Base-by-base conservation (phyloP, 2,113 vertebrate species). In the Hucho hucho region DNA sequence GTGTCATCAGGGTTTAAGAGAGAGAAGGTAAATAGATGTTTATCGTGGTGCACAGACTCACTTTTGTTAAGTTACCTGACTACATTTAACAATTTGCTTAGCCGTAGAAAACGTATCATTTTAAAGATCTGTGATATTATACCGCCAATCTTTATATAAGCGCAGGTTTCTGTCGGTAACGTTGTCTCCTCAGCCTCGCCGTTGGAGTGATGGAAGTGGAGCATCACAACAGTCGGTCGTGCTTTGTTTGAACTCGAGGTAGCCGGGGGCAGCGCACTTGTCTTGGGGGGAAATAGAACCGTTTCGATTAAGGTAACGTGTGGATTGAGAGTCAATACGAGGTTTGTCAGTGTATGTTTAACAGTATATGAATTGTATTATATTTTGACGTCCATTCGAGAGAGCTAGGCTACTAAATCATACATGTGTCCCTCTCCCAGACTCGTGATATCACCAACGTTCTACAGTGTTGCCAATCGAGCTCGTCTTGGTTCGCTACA, bases 401-500 rank as follows among this genome's bases (percentile, higher is more conserved):
- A 43, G 37, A 11, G 37, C 2, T 14, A 3, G 18, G 37, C 0
- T 11, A 43, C 37, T 3, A 16, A 20, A 29, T n/a, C 4, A 67
- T n/a, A 20, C 4, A 22, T 4, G 29, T 56, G 9, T 6, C 9
- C 1, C 13, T 26, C 3, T 12, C 20, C 32, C 32, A 16, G 26
- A 32, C 73, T 47, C 6, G 25, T 74, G 64, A 74, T 67, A 67
- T 74, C 64, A 6, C 64, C 26, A 47, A 56, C 47, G 22, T 69
- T 22, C 7, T 11, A 22, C n/a, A 7, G 24, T 61, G 58, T 61
- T 61, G 6, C 18, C 9, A 24, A 61, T 61, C 64, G 25, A 28
- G 2, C 25, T 53, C n/a, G 2, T 29, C 25, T 25, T 65, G 14
- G 25, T 13, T 43, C 37, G 71, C 29, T 25, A 73, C 58, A 46